A percentile compares a stretch with the other conserved stretches of the same genome.
Conservation (phyloP, 2,113 vertebrate species). For the Xiphias gladius region DNA sequence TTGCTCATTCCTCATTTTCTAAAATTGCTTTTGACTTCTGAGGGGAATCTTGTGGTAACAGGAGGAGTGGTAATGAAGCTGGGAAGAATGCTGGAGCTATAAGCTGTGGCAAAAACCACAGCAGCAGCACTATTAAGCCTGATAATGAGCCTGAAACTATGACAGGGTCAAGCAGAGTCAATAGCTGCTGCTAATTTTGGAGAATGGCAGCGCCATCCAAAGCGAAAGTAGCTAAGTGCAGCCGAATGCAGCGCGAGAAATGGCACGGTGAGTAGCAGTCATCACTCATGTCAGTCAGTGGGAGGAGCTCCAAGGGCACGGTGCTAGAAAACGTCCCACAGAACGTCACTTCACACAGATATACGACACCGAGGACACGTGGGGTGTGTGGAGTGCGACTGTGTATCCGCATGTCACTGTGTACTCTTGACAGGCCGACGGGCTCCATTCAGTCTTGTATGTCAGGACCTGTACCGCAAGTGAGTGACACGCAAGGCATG, state of each 20-base stretch:
- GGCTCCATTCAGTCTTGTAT: slow-evolving; percentile 31
- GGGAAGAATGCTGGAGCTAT: slow-evolving; percentile 30
- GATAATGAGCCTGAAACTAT: slow-evolving; percentile 65
- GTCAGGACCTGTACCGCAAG: slow-evolving; percentile 58
- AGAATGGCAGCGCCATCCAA: background rate
- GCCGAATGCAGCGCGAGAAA: slow-evolving; percentile 1
- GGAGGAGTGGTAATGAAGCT: background rate
- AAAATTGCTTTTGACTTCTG: slow-evolving; percentile 57
- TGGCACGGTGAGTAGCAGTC: slow-evolving; percentile 1
- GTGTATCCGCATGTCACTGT: slow-evolving; percentile 48
- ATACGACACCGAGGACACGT: slow-evolving; percentile 28
- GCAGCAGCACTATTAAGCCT: slow-evolving; percentile 33
- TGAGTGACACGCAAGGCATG: slow-evolving; percentile 64
- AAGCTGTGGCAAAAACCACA: slow-evolving; percentile 47
- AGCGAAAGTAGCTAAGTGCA: slow-evolving; percentile 1
- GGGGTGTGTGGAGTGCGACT: background rate
- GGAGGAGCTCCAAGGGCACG: slow-evolving; percentile 34
- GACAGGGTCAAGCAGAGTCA: slow-evolving; percentile 68
- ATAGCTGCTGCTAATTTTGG: slow-evolving; percentile 62
- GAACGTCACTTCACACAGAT: slow-evolving; percentile 40
- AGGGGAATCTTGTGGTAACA: slow-evolving; percentile 10
- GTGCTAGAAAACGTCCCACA: slow-evolving; percentile 12
- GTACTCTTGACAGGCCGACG: slow-evolving; percentile 46
- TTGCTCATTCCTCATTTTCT: slow-evolving; percentile 39
- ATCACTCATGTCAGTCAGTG: slow-evolving; percentile 48